Conservation (phyloP, 1,140 invertebrate species). For the Paralvinella palmiformis region DNA sequence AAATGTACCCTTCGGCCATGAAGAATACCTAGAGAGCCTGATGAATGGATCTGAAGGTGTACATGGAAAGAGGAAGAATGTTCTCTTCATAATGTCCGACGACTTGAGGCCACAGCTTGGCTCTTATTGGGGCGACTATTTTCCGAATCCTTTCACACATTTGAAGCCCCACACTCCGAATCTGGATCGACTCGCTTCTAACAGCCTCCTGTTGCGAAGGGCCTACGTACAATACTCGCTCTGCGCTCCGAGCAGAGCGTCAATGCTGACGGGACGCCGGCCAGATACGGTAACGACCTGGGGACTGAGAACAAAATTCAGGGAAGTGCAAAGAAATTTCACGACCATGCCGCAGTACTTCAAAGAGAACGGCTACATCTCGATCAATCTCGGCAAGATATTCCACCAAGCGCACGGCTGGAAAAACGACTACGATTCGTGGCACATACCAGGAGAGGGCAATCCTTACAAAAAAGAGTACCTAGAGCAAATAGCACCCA, state of each 20-base stretch:
- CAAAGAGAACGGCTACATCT: slow-evolving; percentile 14
- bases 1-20: too few species aligned
- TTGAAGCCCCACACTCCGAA: slow-evolving; percentile 70
- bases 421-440: slow-evolving; percentile 8
- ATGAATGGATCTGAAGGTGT: too few species aligned
- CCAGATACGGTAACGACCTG: too few species aligned
- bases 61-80: slow-evolving; percentile 56
- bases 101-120: slow-evolving; percentile 69
- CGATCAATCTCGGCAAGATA: slow-evolving; percentile 10
- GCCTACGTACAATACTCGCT: slow-evolving; percentile 66
- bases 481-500: too few species aligned
- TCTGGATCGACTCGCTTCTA: slow-evolving; percentile 62
- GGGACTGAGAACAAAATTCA: too few species aligned
- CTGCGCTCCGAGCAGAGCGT: slow-evolving; percentile 63
- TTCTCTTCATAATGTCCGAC: slow-evolving; percentile 73
- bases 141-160: too few species aligned
- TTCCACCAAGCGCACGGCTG: slow-evolving; percentile 8
- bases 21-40: too few species aligned
- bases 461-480: background rate
- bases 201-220: slow-evolving; percentile 60
- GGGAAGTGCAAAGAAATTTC: slow-evolving; percentile 7
- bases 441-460: slow-evolving; percentile 10
- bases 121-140: slow-evolving; percentile 61
- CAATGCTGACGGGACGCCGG: slow-evolving; percentile 25
- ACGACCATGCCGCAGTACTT: slow-evolving; percentile 10